A percentile compares a stretch with the other conserved stretches of the same genome.
Conservation (phyloP, 2,113 vertebrate species). For the Pelvicachromis taeniatus region DNA sequence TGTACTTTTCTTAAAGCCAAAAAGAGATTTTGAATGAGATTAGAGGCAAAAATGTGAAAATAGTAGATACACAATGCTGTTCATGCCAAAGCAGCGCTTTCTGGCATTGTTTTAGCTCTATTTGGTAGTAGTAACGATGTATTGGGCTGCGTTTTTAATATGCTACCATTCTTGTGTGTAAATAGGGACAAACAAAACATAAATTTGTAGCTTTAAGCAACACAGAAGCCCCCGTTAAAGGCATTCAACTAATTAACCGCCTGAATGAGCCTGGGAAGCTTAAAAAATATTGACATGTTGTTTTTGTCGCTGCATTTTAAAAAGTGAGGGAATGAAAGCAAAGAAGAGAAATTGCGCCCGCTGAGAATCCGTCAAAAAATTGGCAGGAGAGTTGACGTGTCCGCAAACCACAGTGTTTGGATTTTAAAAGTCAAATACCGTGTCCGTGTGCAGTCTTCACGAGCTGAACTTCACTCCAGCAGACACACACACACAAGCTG, state of each 20-base stretch:
- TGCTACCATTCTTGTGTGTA: neutral
- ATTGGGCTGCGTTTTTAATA: neutral
- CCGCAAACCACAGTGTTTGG: neutral
- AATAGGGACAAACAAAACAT: neutral
- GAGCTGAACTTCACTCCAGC: neutral
- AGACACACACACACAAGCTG: neutral
- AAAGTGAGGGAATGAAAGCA: neutral
- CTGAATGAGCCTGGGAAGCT: neutral
- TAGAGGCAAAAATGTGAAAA: neutral
- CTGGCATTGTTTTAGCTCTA: neutral
- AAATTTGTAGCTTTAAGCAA: neutral
- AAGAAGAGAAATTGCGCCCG: neutral
- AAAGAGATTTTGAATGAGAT: neutral
- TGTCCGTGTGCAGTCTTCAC: neutral
- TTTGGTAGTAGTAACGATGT: neutral
- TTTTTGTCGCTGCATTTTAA: neutral
- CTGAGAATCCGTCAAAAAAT: neutral
- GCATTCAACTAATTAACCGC: neutral
- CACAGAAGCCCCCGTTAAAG: neutral
- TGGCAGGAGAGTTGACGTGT: neutral
- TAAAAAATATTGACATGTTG: neutral
- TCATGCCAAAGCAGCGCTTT: neutral
- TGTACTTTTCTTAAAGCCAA: fast-evolving
- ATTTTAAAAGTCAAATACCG: neutral
- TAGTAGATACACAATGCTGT: neutral